Evolutionary conservation across 2,113 vertebrate species (phyloP).

Genomic region (Platysternon megacephalum): DNA sequence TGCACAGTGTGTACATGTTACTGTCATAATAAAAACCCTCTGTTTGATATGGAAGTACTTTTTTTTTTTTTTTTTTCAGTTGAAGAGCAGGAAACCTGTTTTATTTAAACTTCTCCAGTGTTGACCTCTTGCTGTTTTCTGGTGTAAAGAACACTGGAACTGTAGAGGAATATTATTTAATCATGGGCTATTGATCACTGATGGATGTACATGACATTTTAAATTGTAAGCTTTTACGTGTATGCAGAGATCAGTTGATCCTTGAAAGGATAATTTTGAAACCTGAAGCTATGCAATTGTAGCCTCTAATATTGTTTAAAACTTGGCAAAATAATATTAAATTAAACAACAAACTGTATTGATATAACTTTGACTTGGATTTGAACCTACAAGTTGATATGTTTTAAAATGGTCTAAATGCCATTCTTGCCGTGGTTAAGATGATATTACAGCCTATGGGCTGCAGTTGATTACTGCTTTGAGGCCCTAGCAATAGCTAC

Average conservation of each 20-base stretch:
- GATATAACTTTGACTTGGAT: neutral
- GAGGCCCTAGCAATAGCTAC: neutral
- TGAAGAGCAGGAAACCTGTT: neutral
- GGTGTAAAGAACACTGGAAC: neutral
- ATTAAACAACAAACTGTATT: neutral
- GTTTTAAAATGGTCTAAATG: neutral
- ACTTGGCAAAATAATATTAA: neutral
- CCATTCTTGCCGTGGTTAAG: neutral
- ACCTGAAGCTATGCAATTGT: neutral
- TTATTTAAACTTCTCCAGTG: neutral
- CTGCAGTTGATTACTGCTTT: neutral
- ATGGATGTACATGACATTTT: neutral
- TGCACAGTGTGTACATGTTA: neutral
- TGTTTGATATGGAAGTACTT: neutral
- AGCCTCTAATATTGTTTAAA: neutral
- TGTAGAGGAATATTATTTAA: neutral
- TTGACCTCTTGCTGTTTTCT: fast-evolving
- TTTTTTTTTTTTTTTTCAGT: neutral
- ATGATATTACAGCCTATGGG: neutral
- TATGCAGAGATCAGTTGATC: neutral
- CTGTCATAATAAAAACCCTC: neutral
- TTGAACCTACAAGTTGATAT: neutral
- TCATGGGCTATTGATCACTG: neutral
- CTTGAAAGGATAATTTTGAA: neutral
- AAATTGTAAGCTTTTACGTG: neutral